Base-by-base conservation (phyloP, 2,113 vertebrate genomes). In the Sinocyclocheilus anshuiensis region DNA sequence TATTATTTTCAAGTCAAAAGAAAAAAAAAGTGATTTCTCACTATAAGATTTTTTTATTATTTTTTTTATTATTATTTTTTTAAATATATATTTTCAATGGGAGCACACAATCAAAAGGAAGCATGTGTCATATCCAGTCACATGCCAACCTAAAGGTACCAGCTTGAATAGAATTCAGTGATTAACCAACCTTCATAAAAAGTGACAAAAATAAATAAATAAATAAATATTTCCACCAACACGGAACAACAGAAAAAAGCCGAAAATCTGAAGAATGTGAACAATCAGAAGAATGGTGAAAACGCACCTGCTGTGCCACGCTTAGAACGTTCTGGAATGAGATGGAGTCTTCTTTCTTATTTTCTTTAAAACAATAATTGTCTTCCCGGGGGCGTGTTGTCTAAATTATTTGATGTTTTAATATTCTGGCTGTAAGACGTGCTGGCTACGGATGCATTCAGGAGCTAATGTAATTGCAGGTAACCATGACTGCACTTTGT, bases 381-480 rank as follows among this genome's bases (percentile, higher is more conserved):
- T 81, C 65, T 86, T 88, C 86, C 83, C 76, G 50, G 48, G 87
- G 86, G 87, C 78, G 86, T 71, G 67, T 71, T 86, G 86, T 83
- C 63, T 55, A 83, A 84, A 74, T 83, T 80, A 83, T 88, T 85
- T 88, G 87, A 88, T 87, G 89, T 88, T 85, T 87, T 85, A 88
- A 87, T 90, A 78, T 84, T 55, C 81, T 71, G 61, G 81, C 85
- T 78, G 76, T 67, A 81, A 86, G 82, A 83, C 76, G 50, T 83
- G 78, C 71, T 3, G n/a, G 61, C 39, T 65, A 79, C 42, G 76
- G 88, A 89, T 77, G 82, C 74, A 87, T 88, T 87, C 71, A 87
- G 48, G 83, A 79, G 75, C 83, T 90, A 88, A 88, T 90, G 80
- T 88, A 90, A 88, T 88, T 88, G 86, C 83, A 88, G 79, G 83